Evolutionary conservation across 2,797 vertebrate species (phyloP).

Genomic region (Australoheros facetus): DNA sequence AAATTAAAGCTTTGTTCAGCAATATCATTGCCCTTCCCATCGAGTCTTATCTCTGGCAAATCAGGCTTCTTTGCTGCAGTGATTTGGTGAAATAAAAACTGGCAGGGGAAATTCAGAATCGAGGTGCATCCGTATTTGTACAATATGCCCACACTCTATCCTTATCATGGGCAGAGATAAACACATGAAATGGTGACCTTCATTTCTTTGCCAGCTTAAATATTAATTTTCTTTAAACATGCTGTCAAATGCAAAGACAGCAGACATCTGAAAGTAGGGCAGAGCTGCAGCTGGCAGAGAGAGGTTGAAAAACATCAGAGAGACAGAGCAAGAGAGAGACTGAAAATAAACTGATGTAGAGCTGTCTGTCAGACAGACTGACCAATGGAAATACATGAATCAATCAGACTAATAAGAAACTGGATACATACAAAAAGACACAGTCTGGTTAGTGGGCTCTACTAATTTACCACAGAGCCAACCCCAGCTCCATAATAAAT

Average conservation of each 20-base stretch:
- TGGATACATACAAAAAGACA: neutral
- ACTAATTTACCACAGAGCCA: neutral
- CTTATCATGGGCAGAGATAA: constrained; percentile 25
- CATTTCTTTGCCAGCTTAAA: constrained; percentile 59
- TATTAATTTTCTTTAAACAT: constrained; percentile 70
- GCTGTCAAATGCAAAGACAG: constrained; percentile 67
- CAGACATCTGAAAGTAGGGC: constrained; percentile 68
- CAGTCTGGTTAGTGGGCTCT: neutral
- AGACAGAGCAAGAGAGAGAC: constrained; percentile 8
- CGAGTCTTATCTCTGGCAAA: constrained; percentile 31
- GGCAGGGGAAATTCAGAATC: neutral
- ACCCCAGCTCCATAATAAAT: neutral
- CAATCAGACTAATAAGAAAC: neutral
- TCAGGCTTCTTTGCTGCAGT: neutral
- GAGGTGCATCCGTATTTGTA: constrained; percentile 1
- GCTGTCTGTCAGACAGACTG: neutral
- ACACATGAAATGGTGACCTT: constrained; percentile 52
- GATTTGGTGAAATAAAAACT: constrained; percentile 16
- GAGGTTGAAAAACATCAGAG: constrained; percentile 6
- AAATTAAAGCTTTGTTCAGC: constrained; percentile 66
- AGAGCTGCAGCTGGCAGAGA: constrained; percentile 38
- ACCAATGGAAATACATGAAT: neutral
- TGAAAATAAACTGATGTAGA: constrained; percentile 8
- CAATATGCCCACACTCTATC: neutral
- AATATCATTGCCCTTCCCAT: constrained; percentile 54